Conservation (phyloP, 2,888 invertebrate species). For the Polydrusus tereticollis region DNA sequence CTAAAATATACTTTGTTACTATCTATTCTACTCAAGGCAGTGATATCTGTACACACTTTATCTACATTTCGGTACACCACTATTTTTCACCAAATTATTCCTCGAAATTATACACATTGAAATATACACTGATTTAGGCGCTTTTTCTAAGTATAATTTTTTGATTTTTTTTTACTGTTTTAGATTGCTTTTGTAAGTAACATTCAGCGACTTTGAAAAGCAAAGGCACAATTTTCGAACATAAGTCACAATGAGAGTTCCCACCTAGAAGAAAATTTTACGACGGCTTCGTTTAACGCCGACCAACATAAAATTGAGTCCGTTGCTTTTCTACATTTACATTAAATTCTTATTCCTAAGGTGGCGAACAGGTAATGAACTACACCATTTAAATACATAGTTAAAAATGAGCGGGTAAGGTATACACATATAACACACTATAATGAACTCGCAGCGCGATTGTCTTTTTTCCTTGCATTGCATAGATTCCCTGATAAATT, state of each 20-base stretch:
- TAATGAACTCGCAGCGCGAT: slow-evolving; percentile 60
- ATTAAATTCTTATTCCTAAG: slow-evolving; percentile 37
- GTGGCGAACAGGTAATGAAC: slow-evolving; percentile 40
- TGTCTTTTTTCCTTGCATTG: slow-evolving; percentile 61
- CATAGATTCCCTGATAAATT: slow-evolving; percentile 67
- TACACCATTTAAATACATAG: slow-evolving; percentile 42
- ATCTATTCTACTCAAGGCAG: slow-evolving; percentile 59
- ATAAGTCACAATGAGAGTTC: slow-evolving; percentile 9
- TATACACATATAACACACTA: slow-evolving; percentile 63
- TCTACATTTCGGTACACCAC: slow-evolving; percentile 54
- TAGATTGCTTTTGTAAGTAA: slow-evolving; percentile 37
- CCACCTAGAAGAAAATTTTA: slow-evolving; percentile 10
- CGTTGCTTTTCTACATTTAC: slow-evolving; percentile 45
- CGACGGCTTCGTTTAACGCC: slow-evolving; percentile 17
- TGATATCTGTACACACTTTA: slow-evolving; percentile 59
- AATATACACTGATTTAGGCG: slow-evolving; percentile 45
- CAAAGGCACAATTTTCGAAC: slow-evolving; percentile 47
- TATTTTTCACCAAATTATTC: slow-evolving; percentile 17
- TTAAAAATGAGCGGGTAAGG: slow-evolving; percentile 60
- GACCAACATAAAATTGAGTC: slow-evolving; percentile 42
- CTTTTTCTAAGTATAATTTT: slow-evolving; percentile 40
- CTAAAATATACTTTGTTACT: slow-evolving; percentile 57
- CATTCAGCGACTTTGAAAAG: slow-evolving; percentile 44
- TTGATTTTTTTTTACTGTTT: slow-evolving; percentile 43
- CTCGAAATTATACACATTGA: slow-evolving; percentile 42